Evolutionary conservation across 1,140 invertebrate genomes (phyloP).

Genomic region (Trichomalopsis sarcophagae): DNA sequence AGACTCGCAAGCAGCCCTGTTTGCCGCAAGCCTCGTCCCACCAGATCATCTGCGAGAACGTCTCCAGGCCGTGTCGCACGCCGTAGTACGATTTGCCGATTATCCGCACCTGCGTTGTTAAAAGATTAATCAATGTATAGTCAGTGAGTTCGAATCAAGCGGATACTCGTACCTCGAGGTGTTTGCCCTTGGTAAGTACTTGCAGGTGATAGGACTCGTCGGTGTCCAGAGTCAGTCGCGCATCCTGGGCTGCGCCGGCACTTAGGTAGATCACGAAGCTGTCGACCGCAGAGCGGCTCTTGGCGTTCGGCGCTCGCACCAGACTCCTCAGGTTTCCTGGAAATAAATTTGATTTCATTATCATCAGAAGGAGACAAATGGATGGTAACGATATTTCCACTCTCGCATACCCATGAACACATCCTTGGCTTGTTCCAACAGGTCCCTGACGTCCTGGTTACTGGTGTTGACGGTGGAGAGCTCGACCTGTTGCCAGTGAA

Average conservation of each 20-base stretch:
- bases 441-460: conserved; percentile 69
- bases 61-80: conserved; percentile 86
- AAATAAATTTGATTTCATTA: background rate
- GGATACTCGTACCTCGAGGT: conserved; percentile 74
- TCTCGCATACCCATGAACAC: conserved; percentile 67
- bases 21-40: conserved; percentile 79
- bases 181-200: conserved; percentile 74
- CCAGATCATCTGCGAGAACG: conserved; percentile 87
- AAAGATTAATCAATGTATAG: too few relatives aligned
- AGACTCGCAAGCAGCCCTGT: conserved; percentile 77
- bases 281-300: conserved; percentile 65
- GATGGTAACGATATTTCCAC: too few relatives aligned
- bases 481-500: conserved; percentile 72
- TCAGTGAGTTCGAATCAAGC: too few relatives aligned
- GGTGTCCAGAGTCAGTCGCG: conserved; percentile 79
- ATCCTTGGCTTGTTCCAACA: conserved; percentile 71
- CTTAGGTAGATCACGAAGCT: conserved; percentile 67
- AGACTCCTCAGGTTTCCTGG: conserved; percentile 68
- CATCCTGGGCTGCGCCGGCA: conserved; percentile 57
- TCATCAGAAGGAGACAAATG: too few relatives aligned
- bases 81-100: conserved; percentile 84
- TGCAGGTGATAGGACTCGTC: conserved; percentile 85
- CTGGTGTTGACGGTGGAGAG: conserved; percentile 71
- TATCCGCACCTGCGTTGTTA: conserved; percentile 75
- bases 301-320: conserved; percentile 64